Conservation (phyloP, 2,113 vertebrate species). For the Podocnemis expansa region DNA sequence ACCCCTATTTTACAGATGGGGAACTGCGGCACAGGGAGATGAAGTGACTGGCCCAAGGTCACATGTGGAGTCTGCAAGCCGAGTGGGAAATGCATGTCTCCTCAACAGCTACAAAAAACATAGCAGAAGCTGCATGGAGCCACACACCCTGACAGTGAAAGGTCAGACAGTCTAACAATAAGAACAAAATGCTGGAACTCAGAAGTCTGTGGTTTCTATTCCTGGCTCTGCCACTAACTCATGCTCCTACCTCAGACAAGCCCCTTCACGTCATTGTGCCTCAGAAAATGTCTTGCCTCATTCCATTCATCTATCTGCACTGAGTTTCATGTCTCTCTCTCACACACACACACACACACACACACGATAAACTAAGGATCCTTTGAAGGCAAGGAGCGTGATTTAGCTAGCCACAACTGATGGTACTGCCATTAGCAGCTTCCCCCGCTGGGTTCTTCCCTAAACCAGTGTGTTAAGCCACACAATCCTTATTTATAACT, state of each 20-base stretch:
- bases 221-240: too few species aligned
- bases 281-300: not conserved
- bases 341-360: not conserved
- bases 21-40: not conserved
- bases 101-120: not conserved
- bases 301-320: not conserved
- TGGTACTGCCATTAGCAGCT: not conserved
- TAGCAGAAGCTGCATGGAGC: not conserved
- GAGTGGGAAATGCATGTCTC: not conserved
- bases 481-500: too few species aligned
- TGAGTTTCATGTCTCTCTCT: not conserved
- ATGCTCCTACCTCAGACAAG: not conserved
- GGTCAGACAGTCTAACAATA: too few species aligned
- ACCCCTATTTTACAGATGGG: not conserved
- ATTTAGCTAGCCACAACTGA: fast-evolving
- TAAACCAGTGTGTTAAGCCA: fast-evolving
- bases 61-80: not conserved
- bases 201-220: not conserved
- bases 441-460: not conserved
- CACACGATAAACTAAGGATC: too few species aligned
- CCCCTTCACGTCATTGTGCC: too few species aligned
- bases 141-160: not conserved
- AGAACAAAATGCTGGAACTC: too few species aligned
- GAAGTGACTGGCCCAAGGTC: not conserved
- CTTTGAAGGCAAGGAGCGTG: not conserved